Evolutionary conservation across 2,888 invertebrate genomes (phyloP).

Genomic region (Schizotus pectinicornis): DNA sequence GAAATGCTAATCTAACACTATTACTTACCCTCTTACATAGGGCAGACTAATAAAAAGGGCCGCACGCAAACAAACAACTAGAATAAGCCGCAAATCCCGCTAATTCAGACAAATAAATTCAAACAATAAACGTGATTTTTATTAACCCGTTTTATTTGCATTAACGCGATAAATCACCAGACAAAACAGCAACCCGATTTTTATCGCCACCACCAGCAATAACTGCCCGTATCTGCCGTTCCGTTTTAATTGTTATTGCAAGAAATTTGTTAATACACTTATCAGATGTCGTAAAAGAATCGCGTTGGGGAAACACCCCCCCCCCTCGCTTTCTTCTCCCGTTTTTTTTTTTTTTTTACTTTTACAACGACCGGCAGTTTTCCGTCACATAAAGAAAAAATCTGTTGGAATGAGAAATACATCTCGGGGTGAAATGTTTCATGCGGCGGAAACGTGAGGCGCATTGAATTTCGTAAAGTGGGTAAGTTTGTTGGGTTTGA

Average conservation of each 20-base stretch:
- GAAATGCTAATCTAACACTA: constrained; percentile 51
- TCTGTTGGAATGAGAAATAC: constrained; percentile 17
- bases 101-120: constrained; percentile 7
- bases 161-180: too few relatives aligned
- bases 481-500: constrained; percentile 56
- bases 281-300: background rate
- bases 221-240: background rate
- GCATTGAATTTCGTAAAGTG: constrained; percentile 56
- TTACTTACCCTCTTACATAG: constrained; percentile 32
- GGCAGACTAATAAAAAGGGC: constrained; percentile 6
- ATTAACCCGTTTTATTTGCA: background rate
- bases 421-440: constrained; percentile 47
- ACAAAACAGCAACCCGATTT: background rate
- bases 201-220: constrained; percentile 4
- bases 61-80: constrained; percentile 12
- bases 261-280: background rate
- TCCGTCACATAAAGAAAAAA: constrained; percentile 18
- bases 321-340: background rate
- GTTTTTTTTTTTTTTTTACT: constrained; percentile 2
- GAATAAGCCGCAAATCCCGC: too few relatives aligned
- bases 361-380: background rate
- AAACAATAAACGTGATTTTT: background rate
- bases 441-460: constrained; percentile 56
- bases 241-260: background rate
- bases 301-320: background rate